Evolutionary conservation across 2,797 vertebrate genomes (phyloP), one percentile per base, ranked within the genome.

Genomic region (Hippoglossus hippoglossus): DNA sequence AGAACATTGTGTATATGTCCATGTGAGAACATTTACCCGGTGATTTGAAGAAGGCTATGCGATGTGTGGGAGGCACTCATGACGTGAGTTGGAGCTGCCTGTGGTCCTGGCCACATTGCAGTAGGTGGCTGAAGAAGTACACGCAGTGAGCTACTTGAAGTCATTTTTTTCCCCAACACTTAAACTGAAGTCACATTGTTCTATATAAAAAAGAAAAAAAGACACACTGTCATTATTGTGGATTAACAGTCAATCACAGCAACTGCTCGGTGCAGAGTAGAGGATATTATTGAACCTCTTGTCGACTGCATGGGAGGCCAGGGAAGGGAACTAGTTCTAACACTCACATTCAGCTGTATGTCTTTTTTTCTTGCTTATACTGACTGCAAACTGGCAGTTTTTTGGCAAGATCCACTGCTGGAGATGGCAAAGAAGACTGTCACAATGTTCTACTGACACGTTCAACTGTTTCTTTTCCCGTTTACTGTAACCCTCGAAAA

Each of bases 11-110:
- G 86, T 84, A 82, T 81, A 86, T 87, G 87, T 87, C 74, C 65
- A 80, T 73, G 85, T 70, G 83, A 78, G 84, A 89, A 82, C 90
- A 88, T 91, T 89, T 83, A 87, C 75, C 85, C 55, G 34, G 67
- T 82, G 81, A 84, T 92, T 92, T 91, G 59, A 74, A 89, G 83
- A 82, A 82, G 76, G 85, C 80, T 67, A 15, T 57, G 64, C 25
- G 36, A 63, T 76, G 90, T 7, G 90, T 92, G 74, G 90, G 93
- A 85, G 88, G 86, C 81, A 83, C 86, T 91, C 81, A 36, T 80
- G 79, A 77, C 84, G 51, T 73, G 80, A 91, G 91, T 83, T 63
- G 41, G 39, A 85, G 87, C 63, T 70, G 82, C 84, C 82, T 84
- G 79, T 82, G 82, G 81, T 82, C 80, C 75, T 74, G 83, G 76